Evolutionary conservation across 2,797 vertebrate genomes (phyloP).

Genomic region (Lacerta bilineata): DNA sequence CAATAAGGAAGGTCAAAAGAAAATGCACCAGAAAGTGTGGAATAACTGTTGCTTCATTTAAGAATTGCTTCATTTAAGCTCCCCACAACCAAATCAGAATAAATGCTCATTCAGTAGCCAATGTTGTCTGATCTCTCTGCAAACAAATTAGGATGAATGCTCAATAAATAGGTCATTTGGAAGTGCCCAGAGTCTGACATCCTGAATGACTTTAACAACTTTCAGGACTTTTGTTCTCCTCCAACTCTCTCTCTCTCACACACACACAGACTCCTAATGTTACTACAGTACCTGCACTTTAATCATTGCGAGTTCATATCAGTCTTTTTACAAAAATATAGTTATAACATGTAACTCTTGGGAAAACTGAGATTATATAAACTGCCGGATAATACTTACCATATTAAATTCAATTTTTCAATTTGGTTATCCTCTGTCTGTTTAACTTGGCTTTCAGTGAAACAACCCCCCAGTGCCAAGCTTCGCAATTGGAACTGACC

Average conservation of each 20-base stretch:
- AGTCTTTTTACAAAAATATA: constrained; percentile 65
- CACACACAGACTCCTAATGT: constrained; percentile 10
- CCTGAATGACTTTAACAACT: constrained; percentile 45
- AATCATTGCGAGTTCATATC: constrained; percentile 53
- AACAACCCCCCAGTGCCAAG: constrained; percentile 68
- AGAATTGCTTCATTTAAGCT: no score
- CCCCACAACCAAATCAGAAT: no score
- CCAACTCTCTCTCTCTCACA: neutral
- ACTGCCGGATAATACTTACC: constrained; percentile 68
- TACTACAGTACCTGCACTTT: constrained; percentile 59
- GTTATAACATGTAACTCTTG: constrained; percentile 58
- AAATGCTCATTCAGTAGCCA: no score
- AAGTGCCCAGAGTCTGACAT: neutral
- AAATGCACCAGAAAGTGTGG: no score
- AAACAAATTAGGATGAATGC: no score
- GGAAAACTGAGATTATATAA: constrained; percentile 70
- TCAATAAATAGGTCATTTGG: no score
- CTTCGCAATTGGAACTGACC: constrained; percentile 71
- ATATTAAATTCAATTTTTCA: constrained; percentile 74
- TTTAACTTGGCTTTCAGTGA: constrained; percentile 77
- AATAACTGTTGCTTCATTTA: no score
- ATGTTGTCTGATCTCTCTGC: no score
- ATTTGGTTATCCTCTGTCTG: constrained; percentile 71
- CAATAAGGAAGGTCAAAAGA: no score
- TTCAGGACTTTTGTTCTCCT: constrained; percentile 35